phyloP scores from a whole-genome alignment of 92 coral and sea anemone species.

The Heteractis magnifica region DNA sequence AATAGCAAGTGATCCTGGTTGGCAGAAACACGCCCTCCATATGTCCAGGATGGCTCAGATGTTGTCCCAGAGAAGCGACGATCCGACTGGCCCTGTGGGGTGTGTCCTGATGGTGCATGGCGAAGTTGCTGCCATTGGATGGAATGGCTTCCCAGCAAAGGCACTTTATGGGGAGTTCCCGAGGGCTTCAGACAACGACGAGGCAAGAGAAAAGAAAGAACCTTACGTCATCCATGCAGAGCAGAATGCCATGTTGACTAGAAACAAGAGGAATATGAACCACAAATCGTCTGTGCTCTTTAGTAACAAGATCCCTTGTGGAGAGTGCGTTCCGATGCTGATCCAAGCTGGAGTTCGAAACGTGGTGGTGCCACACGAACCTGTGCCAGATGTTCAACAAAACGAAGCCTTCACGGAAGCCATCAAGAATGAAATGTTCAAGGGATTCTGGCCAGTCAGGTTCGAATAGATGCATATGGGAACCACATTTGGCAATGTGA shows the following conservation, averaged over 20 bases:
- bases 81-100: constrained; percentile 90
- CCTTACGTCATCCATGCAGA: constrained; percentile 80
- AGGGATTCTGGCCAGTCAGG: constrained; percentile 22
- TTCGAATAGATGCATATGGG: neutral
- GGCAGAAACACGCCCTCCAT: constrained; percentile 48
- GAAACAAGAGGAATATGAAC: constrained; percentile 53
- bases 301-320: constrained; percentile 74
- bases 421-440: neutral
- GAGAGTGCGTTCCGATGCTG: constrained; percentile 70
- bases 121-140: constrained; percentile 72
- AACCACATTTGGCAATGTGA: neutral
- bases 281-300: constrained; percentile 56
- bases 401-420: constrained; percentile 12
- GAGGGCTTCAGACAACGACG: constrained; percentile 54
- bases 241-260: constrained; percentile 71
- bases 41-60: constrained; percentile 63
- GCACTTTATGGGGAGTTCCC: constrained; percentile 87
- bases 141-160: constrained; percentile 89
- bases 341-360: constrained; percentile 59
- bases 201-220: constrained; percentile 45
- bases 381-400: neutral
- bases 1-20: constrained; percentile 15
- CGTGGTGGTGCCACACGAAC: constrained; percentile 38
- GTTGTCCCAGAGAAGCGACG: constrained; percentile 76
- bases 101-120: constrained; percentile 61